Base-by-base conservation (phyloP, 2,113 vertebrate genomes). In the Pomatostomus ruficeps region DNA sequence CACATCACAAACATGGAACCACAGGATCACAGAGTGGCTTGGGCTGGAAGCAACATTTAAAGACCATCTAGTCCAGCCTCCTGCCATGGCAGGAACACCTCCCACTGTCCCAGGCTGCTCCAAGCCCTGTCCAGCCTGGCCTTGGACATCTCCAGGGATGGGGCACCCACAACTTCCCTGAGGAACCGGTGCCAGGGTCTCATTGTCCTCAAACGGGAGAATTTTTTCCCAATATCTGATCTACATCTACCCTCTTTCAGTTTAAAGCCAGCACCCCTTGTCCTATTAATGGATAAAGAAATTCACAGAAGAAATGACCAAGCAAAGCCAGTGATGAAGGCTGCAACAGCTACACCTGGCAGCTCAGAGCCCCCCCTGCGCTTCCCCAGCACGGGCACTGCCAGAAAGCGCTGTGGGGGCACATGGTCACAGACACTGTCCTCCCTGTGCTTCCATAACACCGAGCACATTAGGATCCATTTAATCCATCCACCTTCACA, bases 271-370 rank as follows among this genome's bases (percentile, higher is more conserved):
- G 35, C 31, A 36, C 6, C 22, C 25, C 35, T 36, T 24, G 48
- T 49, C 35, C 10, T 36, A 49, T 25, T 70, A 48, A 62, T 7
- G 18, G 12, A 62, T 13, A 36, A 33, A 54, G 62, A 68, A 62
- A 76, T 55, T 33, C 31, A 6, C 18, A 43, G 14, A 45, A 31
- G n/a, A 58, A 96, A 95, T 75, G 23, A 68, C 70, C 92, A 62
- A 90, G 87, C 85, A 96, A 65, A 96, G 87, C 85, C 62, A 61
- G 81, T 91, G 94, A 71, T 85, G 96, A 92, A 89, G 51, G 35
- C 72, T 93, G 79, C 28, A 77, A 92, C 57, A 48, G 79, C 73
- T 66, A 72, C 66, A 88, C 79, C 85, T 31, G 19, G 89, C 68
- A 83, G 94, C 87, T 67, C 71, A 70, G 73, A 57, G 58, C 49